These are phyloP conservation scores for Micrasema minimum DNA, from an alignment of 1,140 invertebrate genomes.

Conservation along the genomic window DNA sequence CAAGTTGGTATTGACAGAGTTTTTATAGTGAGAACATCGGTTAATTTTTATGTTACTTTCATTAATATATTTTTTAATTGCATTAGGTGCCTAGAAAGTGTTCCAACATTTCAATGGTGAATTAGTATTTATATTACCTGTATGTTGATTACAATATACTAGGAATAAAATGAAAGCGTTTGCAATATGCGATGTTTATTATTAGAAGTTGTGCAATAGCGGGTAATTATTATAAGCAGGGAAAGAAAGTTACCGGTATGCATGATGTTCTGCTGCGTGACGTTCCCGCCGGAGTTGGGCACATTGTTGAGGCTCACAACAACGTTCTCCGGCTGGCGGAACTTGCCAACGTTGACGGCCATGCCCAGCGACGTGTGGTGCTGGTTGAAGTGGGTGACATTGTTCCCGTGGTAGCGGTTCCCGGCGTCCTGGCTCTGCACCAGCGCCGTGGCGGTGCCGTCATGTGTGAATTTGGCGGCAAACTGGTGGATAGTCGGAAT, in stretches of 20 bases:
- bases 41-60: too few relatives aligned
- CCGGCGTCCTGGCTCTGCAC: conserved; percentile 53
- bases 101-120: too few relatives aligned
- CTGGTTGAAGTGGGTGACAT: conserved; percentile 55
- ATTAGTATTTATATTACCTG: too few relatives aligned
- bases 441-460: conserved; percentile 57
- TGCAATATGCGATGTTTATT: too few relatives aligned
- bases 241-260: conserved; percentile 42
- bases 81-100: too few relatives aligned
- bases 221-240: too few relatives aligned
- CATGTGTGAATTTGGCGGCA: conserved; percentile 67
- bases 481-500: conserved; percentile 75
- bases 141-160: too few relatives aligned
- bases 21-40: too few relatives aligned
- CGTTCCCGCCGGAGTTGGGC: conserved; percentile 55
- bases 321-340: conserved; percentile 63
- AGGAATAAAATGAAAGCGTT: too few relatives aligned
- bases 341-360: conserved; percentile 64
- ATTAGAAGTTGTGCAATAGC: too few relatives aligned
- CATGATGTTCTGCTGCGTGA: conserved; percentile 52
- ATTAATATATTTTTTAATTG: too few relatives aligned
- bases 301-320: conserved; percentile 62
- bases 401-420: conserved; percentile 51
- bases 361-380: conserved; percentile 56
- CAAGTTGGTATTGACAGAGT: too few relatives aligned